phyloP scores from a whole-genome alignment of 2,113 vertebrate species.

The Sardina pilchardus region DNA sequence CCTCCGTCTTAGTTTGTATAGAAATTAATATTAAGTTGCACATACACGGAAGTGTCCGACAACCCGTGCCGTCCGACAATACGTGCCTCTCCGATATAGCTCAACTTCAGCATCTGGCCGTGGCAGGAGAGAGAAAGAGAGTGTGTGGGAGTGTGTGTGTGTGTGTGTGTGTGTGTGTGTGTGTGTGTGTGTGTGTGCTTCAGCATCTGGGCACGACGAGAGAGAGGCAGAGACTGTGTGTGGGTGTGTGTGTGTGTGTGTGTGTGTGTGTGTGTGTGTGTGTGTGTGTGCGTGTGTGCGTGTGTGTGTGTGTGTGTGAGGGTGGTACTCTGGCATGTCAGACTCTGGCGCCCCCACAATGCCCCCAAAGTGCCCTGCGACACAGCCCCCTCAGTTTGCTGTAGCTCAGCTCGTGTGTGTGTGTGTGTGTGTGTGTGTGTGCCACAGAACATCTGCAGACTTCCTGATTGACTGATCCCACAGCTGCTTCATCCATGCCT shows the following conservation, averaged over 20 bases:
- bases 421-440: constrained; percentile 6
- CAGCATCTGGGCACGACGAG: constrained; percentile 59
- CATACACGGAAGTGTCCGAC: too few species aligned
- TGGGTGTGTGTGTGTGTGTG: neutral
- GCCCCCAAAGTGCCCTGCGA: too few species aligned
- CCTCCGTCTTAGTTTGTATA: too few species aligned
- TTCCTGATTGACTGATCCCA: neutral
- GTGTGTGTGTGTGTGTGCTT: constrained; percentile 59
- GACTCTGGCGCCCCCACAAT: too few species aligned
- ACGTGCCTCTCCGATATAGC: too few species aligned
- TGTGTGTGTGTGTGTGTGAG: too few species aligned
- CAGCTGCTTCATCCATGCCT: neutral
- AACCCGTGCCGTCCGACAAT: too few species aligned
- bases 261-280: neutral
- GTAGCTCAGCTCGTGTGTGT: neutral
- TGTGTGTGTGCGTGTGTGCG: neutral
- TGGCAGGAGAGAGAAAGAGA: neutral
- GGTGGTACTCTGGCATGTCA: too few species aligned
- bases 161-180: neutral
- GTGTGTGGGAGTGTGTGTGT: neutral
- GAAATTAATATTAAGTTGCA: too few species aligned
- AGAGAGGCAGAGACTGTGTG: neutral
- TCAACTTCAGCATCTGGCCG: too few species aligned
- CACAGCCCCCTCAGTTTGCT: too few species aligned
- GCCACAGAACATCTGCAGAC: neutral